Evolutionary conservation across 2,797 vertebrate species (phyloP), one percentile per base, ranked within the genome.

Genomic region (Pipistrellus kuhlii): DNA sequence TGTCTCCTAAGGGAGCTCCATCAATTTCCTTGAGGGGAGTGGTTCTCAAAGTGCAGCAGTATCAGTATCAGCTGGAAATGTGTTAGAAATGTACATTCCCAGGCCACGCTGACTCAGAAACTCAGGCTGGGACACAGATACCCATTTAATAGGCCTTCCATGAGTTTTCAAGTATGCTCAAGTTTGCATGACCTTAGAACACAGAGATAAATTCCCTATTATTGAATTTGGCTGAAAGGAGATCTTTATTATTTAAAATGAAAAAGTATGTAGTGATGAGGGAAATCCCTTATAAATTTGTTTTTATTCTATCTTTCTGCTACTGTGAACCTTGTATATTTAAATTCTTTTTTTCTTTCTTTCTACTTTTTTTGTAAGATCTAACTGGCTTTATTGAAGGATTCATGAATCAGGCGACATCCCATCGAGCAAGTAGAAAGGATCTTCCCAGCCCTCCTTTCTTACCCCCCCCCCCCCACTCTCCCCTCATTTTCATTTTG

Each of bases 261-360:
- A 73, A 87, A 78, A 88, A 64, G 90, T 13, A 53, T 32, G 41
- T 27, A 68, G n/a, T 12, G 25, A 76, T 90, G 44, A 12, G 14
- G 4, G 2, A 68, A 30, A 72, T 62, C 5, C 3, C 84, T 94
- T 73, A 41, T 72, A 73, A 85, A 85, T 55, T 30, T 27, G 23
- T 76, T 93, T 96, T 86, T 72, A 68, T 17, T 46, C 35, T 62
- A 5, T 62, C 38, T 72, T 82, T 93, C 32, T 86, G 46, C 73
- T 82, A 51, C 85, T 75, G 87, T 6, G 62, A 81, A 57, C 2
- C 6, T 3, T 75, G 25, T 25, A 23, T 21, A 57, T 64, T 57
- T 85, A 64, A 72, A 38, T 32, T 72, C n/a, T 25, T 23, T 77
- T 51, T 53, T 32, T 76, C 8, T 14, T 14, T 51, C 48, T n/a